Percentiles rank a stretch among this genome's conserved stretches.
phyloP scores from a whole-genome alignment of 1,140 invertebrate genomes.

The Drosophila fuyamai region DNA sequence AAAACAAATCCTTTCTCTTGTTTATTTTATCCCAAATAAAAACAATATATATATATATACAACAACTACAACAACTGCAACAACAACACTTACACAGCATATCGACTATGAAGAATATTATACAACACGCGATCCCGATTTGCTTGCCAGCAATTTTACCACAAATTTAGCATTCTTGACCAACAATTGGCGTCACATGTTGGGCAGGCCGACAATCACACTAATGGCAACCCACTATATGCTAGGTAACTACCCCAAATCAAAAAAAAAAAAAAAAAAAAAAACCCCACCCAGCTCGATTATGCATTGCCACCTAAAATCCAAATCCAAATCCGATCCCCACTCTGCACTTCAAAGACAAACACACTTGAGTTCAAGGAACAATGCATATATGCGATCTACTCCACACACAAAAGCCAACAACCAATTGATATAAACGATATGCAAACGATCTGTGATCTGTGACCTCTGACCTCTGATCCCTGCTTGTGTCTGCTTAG shows the following conservation, averaged over 20 bases:
- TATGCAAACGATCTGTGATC: slow-evolving; percentile 16
- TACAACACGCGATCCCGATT: slow-evolving; percentile 94
- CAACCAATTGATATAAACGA: slow-evolving; percentile 1
- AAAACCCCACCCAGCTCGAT: slow-evolving; percentile 15
- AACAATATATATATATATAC: slow-evolving; percentile 19
- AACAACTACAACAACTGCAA: slow-evolving; percentile 34
- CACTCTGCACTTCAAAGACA: not conserved
- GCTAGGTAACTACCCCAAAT: slow-evolving; percentile 88
- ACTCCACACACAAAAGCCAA: slow-evolving; percentile 24
- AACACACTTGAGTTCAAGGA: slow-evolving; percentile 4
- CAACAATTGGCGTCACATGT: slow-evolving; percentile 96
- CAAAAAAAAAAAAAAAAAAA: slow-evolving; percentile 11
- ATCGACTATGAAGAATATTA: slow-evolving; percentile 97
- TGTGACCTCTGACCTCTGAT: slow-evolving; percentile 1
- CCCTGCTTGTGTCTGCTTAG: slow-evolving; percentile 33
- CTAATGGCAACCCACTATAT: slow-evolving; percentile 91
- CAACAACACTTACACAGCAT: slow-evolving; percentile 88
- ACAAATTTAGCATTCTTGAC: slow-evolving; percentile 96
- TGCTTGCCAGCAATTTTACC: slow-evolving; percentile 94
- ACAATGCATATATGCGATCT: slow-evolving; percentile 10
- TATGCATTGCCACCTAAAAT: slow-evolving; percentile 6
- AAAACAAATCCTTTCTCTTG: slow-evolving; percentile 30
- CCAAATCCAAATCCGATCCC: slow-evolving; percentile 6
- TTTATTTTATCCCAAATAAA: slow-evolving; percentile 40
- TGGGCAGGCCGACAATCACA: slow-evolving; percentile 95